Base-by-base conservation (phyloP, 2,888 invertebrate genomes). In the Lochmaea capreae region DNA sequence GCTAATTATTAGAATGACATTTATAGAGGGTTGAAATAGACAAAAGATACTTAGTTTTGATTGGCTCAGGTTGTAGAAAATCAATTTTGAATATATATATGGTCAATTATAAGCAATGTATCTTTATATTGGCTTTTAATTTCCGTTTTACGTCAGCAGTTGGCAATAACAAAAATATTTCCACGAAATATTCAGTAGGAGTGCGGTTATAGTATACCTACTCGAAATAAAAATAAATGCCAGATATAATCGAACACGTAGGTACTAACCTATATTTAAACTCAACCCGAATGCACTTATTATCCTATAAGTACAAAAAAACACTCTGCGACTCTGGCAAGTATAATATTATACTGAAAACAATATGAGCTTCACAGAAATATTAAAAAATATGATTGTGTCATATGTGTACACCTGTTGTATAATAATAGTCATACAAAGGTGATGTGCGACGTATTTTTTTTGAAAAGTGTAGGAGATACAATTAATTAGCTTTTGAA, bases 191-290 rank as follows among this genome's bases (percentile, higher is more conserved):
- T 59, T 33, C 33, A 26, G 59, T 59, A 59, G 59, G 59, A 59
- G 59, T 59, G 4, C 5, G 33, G 9, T 14, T 14, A 14, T 26
- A 57, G 14, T 57, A n/a, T n/a, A 57, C 18, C 57, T 59, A 59
- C 59, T 59, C 11, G 33, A 59, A 59, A 59, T 59, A 59, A 59
- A 59, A 33, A 59, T 59, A 59, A 59, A 59, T 59, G 59, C 59
- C 59, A 59, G 59, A 59, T 59, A 33, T 33, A 33, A 59, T 59
- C 33, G 14, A 33, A 59, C 4, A 59, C 59, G 59, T 33, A 59
- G n/a, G n/a, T n/a, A n/a, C n/a, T 33, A 59, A 14, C 26, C 26
- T 26, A 33, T 46, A 46, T 16, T n/a, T 59, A 16, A 59, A 59
- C 33, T 33, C 9, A 59, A 33, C 33, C n/a, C 26, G 33, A 33